Evolutionary conservation across 2,888 invertebrate species (phyloP).

Genomic region (Netelia fuscicornis): DNA sequence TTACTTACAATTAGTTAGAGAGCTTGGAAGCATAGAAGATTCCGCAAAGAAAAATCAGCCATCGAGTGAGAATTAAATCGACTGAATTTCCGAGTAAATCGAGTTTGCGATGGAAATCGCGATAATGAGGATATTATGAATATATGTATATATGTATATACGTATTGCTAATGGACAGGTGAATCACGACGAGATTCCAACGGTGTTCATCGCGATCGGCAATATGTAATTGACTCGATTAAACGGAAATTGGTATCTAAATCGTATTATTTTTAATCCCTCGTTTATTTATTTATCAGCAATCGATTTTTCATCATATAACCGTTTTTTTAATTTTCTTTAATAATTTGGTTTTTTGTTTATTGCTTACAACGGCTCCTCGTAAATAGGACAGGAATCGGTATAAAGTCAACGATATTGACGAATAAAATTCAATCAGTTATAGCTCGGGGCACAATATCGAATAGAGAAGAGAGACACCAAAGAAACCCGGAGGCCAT

Average conservation of each 20-base stretch:
- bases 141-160: background rate
- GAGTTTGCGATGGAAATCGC: conserved; percentile 23
- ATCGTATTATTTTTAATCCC: background rate
- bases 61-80: conserved; percentile 26
- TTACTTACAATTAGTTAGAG: background rate
- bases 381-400: background rate
- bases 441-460: conserved; percentile 20
- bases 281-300: conserved; percentile 5
- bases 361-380: background rate
- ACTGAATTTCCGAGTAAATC: conserved; percentile 34
- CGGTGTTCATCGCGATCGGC: background rate
- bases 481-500: conserved; percentile 12
- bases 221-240: conserved; percentile 13
- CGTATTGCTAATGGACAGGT: conserved; percentile 23
- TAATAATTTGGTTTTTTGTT: background rate
- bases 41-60: background rate
- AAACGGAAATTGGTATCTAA: conserved; percentile 8
- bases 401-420: background rate
- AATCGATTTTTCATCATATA: too few relatives aligned
- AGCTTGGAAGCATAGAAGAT: background rate
- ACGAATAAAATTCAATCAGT: conserved; percentile 28
- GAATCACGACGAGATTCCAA: conserved; percentile 22
- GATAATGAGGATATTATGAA: conserved; percentile 11
- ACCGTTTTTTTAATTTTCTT: background rate
- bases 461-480: conserved; percentile 30